Evolutionary conservation across 2,797 vertebrate genomes (phyloP).

Genomic region (Oophaga sylvatica): DNA sequence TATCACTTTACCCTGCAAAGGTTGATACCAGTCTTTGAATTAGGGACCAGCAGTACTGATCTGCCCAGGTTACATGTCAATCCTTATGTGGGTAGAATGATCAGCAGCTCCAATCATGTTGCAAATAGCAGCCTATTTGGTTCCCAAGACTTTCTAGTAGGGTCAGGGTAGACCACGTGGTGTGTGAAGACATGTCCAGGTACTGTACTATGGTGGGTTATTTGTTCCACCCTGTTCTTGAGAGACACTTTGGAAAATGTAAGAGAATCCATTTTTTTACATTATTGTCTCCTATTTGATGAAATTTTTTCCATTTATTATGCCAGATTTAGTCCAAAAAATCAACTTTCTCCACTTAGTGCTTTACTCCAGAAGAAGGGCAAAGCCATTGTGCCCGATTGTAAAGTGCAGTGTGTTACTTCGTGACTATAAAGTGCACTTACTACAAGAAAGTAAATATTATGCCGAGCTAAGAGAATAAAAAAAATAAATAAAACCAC

Average conservation of each 20-base stretch:
- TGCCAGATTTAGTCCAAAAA: neutral
- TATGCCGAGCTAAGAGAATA: neutral
- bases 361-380: neutral
- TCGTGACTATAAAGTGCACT: constrained; percentile 19
- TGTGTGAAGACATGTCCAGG: neutral
- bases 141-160: neutral
- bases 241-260: neutral
- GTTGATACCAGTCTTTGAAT: neutral
- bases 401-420: constrained; percentile 31
- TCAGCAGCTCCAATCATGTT: neutral
- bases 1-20: neutral
- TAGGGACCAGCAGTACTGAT: neutral
- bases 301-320: neutral
- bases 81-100: neutral
- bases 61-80: neutral
- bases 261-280: too few relatives aligned
- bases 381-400: neutral
- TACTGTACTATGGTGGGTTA: neutral
- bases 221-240: neutral
- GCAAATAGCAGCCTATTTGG: neutral
- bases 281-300: neutral
- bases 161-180: neutral
- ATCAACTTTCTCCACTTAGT: neutral
- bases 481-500: neutral
- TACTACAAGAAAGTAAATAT: constrained; percentile 10